Evolutionary conservation across 2,113 vertebrate genomes (phyloP).

Genomic region (Pelmatolapia mariae): DNA sequence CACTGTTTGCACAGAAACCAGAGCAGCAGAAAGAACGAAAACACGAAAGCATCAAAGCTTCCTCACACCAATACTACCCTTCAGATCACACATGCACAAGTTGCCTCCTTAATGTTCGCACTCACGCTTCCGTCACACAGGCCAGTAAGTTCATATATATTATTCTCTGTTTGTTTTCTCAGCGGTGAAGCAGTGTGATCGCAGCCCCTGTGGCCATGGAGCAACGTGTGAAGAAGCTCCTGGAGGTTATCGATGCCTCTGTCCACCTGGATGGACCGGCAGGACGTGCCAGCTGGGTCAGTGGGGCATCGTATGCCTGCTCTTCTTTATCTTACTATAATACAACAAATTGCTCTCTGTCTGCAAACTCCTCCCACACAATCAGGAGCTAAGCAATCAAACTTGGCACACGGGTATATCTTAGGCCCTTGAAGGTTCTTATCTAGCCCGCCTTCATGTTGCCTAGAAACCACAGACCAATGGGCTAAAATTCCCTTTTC

Average conservation of each 20-base stretch:
- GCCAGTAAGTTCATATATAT: conserved; percentile 3
- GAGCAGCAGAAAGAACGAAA: conserved; percentile 40
- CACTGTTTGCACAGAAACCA: conserved; percentile 60
- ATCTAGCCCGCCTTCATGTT: background rate
- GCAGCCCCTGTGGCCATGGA: conserved; percentile 87
- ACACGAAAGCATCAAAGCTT: conserved; percentile 4
- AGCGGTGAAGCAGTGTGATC: conserved; percentile 90
- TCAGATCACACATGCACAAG: background rate
- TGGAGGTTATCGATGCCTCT: conserved; percentile 87
- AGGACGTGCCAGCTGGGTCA: conserved; percentile 95
- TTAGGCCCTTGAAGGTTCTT: background rate
- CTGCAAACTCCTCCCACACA: background rate
- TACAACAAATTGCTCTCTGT: background rate
- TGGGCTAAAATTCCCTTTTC: background rate
- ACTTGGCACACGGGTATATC: background rate
- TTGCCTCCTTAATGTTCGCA: background rate
- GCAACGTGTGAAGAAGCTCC: conserved; percentile 89
- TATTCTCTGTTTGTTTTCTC: conserved; percentile 2
- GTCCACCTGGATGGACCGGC: conserved; percentile 92
- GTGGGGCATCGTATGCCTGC: conserved; percentile 5
- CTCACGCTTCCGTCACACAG: conserved; percentile 20
- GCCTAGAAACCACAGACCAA: background rate
- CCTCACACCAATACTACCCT: conserved; percentile 22
- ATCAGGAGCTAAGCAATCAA: background rate
- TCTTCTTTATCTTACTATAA: background rate